Conservation (phyloP, 92 coral and sea anemone genomes). For the Plumapathes pennacea region DNA sequence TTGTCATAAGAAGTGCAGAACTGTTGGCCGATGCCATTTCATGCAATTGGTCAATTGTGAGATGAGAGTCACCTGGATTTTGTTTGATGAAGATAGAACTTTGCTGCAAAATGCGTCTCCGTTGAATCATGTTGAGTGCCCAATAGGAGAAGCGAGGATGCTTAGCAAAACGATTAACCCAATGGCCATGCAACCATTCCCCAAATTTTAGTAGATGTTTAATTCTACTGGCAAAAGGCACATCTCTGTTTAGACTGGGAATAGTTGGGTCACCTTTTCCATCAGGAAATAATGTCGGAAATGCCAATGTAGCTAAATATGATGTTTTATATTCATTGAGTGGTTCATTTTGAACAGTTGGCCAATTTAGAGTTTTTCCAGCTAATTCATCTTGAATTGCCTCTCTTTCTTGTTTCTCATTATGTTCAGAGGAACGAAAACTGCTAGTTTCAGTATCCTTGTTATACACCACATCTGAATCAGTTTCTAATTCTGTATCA, state of each 20-base stretch:
- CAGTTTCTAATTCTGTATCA: conserved; percentile 15
- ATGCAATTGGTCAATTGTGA: conserved; percentile 46
- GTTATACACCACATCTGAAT: conserved; percentile 24
- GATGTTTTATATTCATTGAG: conserved; percentile 47
- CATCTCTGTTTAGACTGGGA: conserved; percentile 24
- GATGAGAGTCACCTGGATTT: conserved; percentile 48
- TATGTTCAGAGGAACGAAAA: conserved; percentile 10
- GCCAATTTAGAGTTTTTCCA: conserved; percentile 27
- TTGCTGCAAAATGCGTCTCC: conserved; percentile 36
- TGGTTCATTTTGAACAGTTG: conserved; percentile 31
- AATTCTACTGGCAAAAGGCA: conserved; percentile 15
- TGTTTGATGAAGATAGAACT: conserved; percentile 25
- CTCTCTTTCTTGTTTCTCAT: conserved; percentile 23
- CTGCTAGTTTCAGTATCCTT: conserved; percentile 32
- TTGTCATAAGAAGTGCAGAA: conserved; percentile 36
- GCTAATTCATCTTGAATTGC: conserved; percentile 5
- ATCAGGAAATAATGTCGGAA: conserved; percentile 45
- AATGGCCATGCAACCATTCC: conserved; percentile 14
- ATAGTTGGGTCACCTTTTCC: conserved; percentile 47
- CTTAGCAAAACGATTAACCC: conserved; percentile 39
- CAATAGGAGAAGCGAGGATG: conserved; percentile 43
- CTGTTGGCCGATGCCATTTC: conserved; percentile 41
- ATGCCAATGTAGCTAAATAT: conserved; percentile 42
- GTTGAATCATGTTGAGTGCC: conserved; percentile 47
- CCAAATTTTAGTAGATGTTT: conserved; percentile 36